phyloP scores from a whole-genome alignment of 2,797 vertebrate genomes.

The Onychomys arenicola region DNA sequence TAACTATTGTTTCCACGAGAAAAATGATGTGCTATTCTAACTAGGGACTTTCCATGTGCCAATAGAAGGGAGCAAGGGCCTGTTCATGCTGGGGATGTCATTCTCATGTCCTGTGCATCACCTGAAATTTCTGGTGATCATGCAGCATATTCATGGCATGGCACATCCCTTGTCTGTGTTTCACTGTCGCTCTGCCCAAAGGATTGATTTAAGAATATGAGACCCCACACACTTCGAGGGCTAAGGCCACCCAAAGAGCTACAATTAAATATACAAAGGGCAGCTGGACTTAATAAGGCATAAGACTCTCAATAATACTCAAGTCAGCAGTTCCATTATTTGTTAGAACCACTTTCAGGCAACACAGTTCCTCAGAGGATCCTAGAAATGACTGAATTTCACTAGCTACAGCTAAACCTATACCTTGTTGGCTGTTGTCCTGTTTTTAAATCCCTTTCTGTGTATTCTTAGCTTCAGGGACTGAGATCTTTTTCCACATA shows the following conservation, averaged over 20 bases:
- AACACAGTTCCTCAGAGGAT: neutral
- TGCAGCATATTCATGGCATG: too few species aligned
- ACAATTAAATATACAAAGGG: neutral
- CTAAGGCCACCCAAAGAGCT: neutral
- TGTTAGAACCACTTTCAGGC: neutral
- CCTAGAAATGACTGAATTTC: neutral
- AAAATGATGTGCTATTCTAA: neutral
- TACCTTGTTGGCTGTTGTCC: neutral
- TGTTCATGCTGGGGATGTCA: neutral
- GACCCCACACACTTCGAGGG: neutral
- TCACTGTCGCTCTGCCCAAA: neutral
- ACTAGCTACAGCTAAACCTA: neutral
- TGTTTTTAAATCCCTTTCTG: neutral
- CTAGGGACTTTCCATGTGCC: fast-evolving
- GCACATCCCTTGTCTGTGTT: neutral
- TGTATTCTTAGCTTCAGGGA: neutral
- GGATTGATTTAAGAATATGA: neutral
- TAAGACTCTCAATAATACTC: neutral
- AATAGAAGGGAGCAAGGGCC: neutral
- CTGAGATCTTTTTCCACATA: conserved; percentile 16
- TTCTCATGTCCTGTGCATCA: neutral
- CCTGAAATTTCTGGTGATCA: neutral
- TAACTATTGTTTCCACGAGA: neutral
- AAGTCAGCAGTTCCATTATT: neutral
- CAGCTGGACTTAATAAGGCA: neutral